Evolutionary conservation across 2,797 vertebrate species (phyloP).

Genomic region (Smutsia temminckii): DNA sequence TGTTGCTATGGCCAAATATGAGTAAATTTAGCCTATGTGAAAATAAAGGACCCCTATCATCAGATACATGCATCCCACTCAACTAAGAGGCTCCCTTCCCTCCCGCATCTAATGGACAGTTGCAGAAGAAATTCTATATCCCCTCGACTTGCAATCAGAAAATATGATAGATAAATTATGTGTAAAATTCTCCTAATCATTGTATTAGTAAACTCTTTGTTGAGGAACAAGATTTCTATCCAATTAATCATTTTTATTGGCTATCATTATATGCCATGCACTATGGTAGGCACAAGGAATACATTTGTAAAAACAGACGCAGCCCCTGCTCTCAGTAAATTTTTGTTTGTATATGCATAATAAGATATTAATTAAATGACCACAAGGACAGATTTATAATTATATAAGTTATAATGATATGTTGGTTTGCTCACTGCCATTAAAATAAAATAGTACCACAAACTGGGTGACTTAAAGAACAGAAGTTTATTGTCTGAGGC

Average conservation of each 20-base stretch:
- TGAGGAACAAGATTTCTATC: neutral
- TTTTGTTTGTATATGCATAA: neutral
- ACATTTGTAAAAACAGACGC: neutral
- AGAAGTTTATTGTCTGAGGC: neutral
- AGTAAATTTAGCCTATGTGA: constrained; percentile 57
- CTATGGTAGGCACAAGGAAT: neutral
- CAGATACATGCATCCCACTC: neutral
- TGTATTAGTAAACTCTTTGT: neutral
- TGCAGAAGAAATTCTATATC: neutral
- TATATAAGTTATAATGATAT: neutral
- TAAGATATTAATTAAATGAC: neutral
- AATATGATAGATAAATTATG: neutral
- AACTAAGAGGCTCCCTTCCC: neutral
- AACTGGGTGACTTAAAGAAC: neutral
- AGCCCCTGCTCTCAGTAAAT: neutral
- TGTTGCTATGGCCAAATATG: constrained; percentile 40
- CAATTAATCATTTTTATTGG: neutral
- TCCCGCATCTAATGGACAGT: neutral
- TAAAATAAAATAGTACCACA: neutral
- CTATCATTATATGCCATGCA: neutral
- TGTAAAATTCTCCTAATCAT: neutral
- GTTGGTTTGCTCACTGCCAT: neutral
- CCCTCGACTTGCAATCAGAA: constrained; percentile 23
- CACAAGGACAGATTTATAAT: neutral
- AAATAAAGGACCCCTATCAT: constrained; percentile 49